Base-by-base conservation (phyloP, 2,113 vertebrate genomes). In the Passer domesticus region DNA sequence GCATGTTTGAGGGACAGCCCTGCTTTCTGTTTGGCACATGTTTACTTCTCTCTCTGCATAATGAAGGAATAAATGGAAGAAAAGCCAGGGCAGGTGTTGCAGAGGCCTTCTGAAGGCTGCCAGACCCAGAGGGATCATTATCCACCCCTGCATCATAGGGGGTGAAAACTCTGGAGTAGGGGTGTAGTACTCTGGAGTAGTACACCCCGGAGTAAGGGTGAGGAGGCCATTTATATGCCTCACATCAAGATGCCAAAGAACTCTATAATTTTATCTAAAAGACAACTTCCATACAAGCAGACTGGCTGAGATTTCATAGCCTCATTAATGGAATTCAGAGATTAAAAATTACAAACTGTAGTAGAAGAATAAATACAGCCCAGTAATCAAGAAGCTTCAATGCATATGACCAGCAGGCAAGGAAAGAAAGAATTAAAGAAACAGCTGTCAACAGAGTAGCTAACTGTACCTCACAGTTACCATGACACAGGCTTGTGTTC, bases 81-180 rank as follows among this genome's bases (percentile, higher is more conserved):
- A 55, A 83, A 69, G 58, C 7, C 6, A 49, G 25, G 77, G 62
- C 46, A 95, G 47, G 35, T 90, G 47, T 43, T 83, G 62, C 21
- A 92, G 64, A 87, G 64, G 78, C 53, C 55, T 95, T 88, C n/a
- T 80, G 73, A 49, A 74, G 91, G 43, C 43, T 90, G 52, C 64
- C 25, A 41, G 14, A 41, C 15, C 41, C 14, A 53, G 39, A 55
- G 68, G 58, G 66, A 59, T 49, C 37, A 58, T 47, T 53, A 64
- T 53, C 60, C 24, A 87, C 59, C 24, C 56, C 41, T 8, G 95
- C 79, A 95, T 96, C 85, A 86, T 5, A 37, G 83, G 58, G 93
- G 96, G 97, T 46, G 58, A 97, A 95, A 94, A 91, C 95, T 88
- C 92, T 89, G 70, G 39, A 90, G 79, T 84, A 96, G 66, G 77